These are phyloP conservation scores for Sinocyclocheilus grahami DNA, from an alignment of 2,113 vertebrate genomes.

Conservation along the genomic window DNA sequence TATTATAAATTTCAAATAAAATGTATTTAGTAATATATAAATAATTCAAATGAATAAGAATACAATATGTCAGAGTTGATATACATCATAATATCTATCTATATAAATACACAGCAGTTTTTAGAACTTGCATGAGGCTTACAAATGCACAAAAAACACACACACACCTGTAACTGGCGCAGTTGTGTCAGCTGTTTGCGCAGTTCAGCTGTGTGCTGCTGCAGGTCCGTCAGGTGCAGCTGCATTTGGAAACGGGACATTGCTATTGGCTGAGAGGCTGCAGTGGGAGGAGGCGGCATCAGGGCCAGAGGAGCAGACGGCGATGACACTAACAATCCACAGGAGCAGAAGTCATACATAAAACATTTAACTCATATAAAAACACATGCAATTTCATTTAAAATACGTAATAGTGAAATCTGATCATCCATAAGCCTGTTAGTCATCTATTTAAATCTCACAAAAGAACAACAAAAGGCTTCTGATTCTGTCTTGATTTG, in stretches of 20 bases:
- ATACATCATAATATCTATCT: no score
- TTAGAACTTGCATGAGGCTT: not conserved
- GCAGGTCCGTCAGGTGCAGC: slow-evolving; percentile 89
- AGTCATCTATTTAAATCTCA: not conserved
- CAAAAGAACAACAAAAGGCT: slow-evolving; percentile 1
- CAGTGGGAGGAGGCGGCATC: slow-evolving; percentile 78
- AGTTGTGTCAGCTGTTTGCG: slow-evolving; percentile 91
- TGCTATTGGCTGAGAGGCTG: slow-evolving; percentile 79
- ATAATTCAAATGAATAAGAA: no score
- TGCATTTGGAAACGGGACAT: slow-evolving; percentile 93
- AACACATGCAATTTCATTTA: not conserved
- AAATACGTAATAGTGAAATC: not conserved
- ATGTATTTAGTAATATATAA: no score
- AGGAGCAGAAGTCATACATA: not conserved
- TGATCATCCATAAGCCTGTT: not conserved
- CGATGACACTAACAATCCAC: slow-evolving; percentile 69
- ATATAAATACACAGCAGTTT: not conserved
- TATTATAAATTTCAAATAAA: no score
- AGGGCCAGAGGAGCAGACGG: slow-evolving; percentile 80
- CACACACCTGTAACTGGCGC: slow-evolving; percentile 82
- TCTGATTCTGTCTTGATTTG: slow-evolving; percentile 2
- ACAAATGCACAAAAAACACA: not conserved
- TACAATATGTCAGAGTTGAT: no score
- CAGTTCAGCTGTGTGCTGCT: slow-evolving; percentile 89
- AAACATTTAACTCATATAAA: not conserved